Base-by-base conservation (phyloP, 1,140 invertebrate species). In the Caenorhabditis latens region DNA sequence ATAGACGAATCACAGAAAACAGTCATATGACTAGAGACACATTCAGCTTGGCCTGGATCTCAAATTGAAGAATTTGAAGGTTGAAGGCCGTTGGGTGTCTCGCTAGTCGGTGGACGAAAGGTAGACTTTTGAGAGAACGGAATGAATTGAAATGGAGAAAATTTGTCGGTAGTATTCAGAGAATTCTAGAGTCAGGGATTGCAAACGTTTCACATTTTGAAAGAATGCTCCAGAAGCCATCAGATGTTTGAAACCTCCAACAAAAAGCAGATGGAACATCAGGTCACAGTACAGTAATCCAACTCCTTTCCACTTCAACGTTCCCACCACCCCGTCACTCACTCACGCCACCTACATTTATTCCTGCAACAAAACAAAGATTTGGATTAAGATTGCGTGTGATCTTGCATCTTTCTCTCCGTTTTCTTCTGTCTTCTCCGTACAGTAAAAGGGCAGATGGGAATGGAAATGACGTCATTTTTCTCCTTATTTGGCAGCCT, bases 31-130 rank as follows among this genome's bases (percentile, higher is more conserved):
- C 83, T 84, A 84, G 83, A 84, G 83, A 85, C 84, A 85, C 84
- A 85, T 85, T 85, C 84, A 85, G 84, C 84, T 85, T 85, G 84
- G 84, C 84, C 57, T 84, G 53, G 32, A 46, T 58, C 57, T 58
- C 82, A 58, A 40, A 3, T 32, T 53, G 7, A n/a, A n/a, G n/a
- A n/a, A 53, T 53, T 11, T 11, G n/a, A 58, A 58, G n/a, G 8
- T 63, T 63, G 61, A 24, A 32, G 61, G 61, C 21, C 55, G 19
- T 16, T 58, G 55, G 14, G 61, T 79, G 48, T 53, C 48, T 79
- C 71, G 21, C 19, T 53, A 21, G 71, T 79, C 43, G 11, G 0
- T n/a, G n/a, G n/a, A n/a, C n/a, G n/a, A n/a, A n/a, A n/a, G n/a
- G n/a, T 7, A 16, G 32, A 16, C 11, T 11, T 65, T n/a, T 11